A percentile compares a stretch with the other conserved stretches of the same genome.
Conservation (phyloP, 2,113 vertebrate species). For the Cynopterus brachyotis region DNA sequence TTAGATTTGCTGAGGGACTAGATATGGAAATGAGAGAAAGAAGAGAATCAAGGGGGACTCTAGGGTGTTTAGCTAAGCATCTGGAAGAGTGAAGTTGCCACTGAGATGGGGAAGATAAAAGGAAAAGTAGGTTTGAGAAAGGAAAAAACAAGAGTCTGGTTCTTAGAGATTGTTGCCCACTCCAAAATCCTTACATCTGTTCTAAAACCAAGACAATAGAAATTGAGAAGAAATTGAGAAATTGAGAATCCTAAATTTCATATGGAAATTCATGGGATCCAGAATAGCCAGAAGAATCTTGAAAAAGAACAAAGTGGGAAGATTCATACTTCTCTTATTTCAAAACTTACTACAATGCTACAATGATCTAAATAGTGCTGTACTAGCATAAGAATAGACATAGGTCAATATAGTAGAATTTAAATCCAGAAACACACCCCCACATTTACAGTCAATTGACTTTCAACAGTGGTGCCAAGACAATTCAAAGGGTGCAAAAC, state of each 20-base stretch:
- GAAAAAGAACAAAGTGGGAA: not conserved
- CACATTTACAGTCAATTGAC: not conserved
- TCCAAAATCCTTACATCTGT: not conserved
- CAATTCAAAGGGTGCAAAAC: not conserved
- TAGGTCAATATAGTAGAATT: not conserved
- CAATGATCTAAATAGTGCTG: not conserved
- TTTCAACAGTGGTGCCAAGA: not conserved
- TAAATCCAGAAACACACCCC: not conserved
- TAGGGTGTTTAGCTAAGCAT: not conserved
- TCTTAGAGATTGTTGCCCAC: not conserved
- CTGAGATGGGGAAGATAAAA: not conserved
- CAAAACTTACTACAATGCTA: not conserved
- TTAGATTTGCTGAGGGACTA: not conserved
- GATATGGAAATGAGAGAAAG: not conserved
- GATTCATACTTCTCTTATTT: not conserved
- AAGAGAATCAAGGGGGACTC: not conserved
- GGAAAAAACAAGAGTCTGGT: not conserved
- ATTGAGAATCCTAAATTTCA: slow-evolving; percentile 7
- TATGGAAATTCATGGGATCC: not conserved
- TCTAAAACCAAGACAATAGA: not conserved
- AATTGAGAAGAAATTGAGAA: not conserved
- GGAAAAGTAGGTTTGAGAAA: not conserved
- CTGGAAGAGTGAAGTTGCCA: not conserved
- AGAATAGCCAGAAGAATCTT: not conserved
- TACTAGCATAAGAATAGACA: not conserved